Conservation (phyloP, 2,888 invertebrate genomes). For the Acrobasis consociella region DNA sequence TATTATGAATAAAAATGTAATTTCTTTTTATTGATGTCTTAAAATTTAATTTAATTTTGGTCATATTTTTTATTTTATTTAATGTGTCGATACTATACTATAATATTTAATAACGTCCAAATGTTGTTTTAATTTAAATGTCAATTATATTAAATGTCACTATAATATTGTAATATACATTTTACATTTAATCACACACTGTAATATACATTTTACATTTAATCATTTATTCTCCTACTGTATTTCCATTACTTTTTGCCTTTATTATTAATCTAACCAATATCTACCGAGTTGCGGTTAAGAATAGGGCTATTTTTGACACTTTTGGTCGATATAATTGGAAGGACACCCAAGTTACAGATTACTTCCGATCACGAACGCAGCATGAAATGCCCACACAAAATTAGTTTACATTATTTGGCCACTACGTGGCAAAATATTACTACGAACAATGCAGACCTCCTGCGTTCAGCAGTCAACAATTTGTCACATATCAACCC, state of each 20-base stretch:
- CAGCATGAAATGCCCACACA: constrained; percentile 39
- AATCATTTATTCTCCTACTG: background rate
- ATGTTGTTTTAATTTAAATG: no score
- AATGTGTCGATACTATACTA: no score
- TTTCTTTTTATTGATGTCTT: no score
- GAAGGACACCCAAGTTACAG: constrained; percentile 49
- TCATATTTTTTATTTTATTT: no score
- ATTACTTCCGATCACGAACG: constrained; percentile 71
- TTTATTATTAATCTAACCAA: background rate
- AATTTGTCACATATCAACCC: constrained; percentile 71
- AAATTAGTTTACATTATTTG: constrained; percentile 44
- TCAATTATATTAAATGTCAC: no score
- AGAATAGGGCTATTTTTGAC: constrained; percentile 34
- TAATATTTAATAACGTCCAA: no score
- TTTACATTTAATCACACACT: no score
- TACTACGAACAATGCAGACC: constrained; percentile 63
- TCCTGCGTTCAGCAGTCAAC: constrained; percentile 58
- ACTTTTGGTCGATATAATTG: constrained; percentile 45
- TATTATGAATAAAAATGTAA: no score
- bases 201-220: no score
- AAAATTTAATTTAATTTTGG: no score
- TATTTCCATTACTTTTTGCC: background rate
- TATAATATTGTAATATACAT: no score
- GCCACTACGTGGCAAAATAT: constrained; percentile 44
- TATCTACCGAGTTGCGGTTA: constrained; percentile 4